Evolutionary conservation across 1,140 invertebrate species (phyloP), one percentile per base, ranked within the genome.

Genomic region (Drosophila rhopaloa): DNA sequence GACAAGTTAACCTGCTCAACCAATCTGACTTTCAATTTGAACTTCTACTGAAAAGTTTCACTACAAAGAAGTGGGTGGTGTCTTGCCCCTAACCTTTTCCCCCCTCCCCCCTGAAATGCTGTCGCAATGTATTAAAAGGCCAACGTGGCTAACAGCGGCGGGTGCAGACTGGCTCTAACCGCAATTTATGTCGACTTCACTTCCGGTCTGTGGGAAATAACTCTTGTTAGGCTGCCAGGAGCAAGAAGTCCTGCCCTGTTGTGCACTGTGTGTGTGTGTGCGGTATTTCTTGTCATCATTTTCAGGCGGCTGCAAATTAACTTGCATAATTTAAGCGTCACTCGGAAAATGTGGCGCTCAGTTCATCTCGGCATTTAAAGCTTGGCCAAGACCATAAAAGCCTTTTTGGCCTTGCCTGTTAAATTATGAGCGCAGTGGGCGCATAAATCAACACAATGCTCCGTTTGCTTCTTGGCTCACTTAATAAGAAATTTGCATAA

Each of bases 121-220:
- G 68, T 54, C 56, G 65, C 29, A 67, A 57, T 66, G 68, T 60
- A 73, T 76, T 74, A 74, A 75, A 76, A 58, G 54, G 44, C 75
- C 74, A 77, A 44, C 63, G 27, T 58, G 53, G 16, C 51, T 40
- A 11, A 14, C 13, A 46, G 29, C 11, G 61, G 44, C 7, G 48
- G 58, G 27, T 48, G 43, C 19, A 9, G 57, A 32, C 53, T 67
- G 76, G 77, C 68, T 79, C 75, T 72, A 82, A 85, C 83, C 82
- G 66, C 82, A 86, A 86, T 86, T 86, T 86, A 86, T 86, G 82
- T 88, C 83, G 83, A 86, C 82, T 86, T 86, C 82, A 88, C 82
- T 86, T 86, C 82, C 83, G 82, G 82, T 86, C 79, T 86, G 83
- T 67, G 79, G 83, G 61, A 86, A 82, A 86, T 86, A 86, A 86